These are phyloP conservation scores for Piscicola geometra DNA, from an alignment of 2,888 invertebrate genomes.

Conservation along the genomic window DNA sequence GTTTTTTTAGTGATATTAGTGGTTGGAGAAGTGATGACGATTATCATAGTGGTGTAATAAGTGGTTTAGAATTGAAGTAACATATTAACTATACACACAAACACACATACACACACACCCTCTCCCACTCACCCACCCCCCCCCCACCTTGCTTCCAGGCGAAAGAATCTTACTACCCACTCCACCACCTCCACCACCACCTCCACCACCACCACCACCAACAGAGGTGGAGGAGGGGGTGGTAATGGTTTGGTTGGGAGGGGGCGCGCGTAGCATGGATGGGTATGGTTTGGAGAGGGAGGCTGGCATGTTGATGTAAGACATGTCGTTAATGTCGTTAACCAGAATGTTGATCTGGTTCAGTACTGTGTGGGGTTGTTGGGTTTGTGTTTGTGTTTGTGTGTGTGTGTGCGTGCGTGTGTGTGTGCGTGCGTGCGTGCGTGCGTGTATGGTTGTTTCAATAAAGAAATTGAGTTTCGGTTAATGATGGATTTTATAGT, in stretches of 20 bases:
- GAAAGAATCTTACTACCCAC: too few species aligned
- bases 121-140: background rate
- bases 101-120: background rate
- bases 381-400: too few species aligned
- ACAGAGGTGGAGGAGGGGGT: too few species aligned
- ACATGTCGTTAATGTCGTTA: conserved; percentile 42
- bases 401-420: too few species aligned
- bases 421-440: background rate
- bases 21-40: background rate
- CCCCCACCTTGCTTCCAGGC: background rate
- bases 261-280: background rate
- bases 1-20: too few species aligned
- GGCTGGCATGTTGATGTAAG: conserved; percentile 43
- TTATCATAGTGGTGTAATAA: too few species aligned
- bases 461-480: too few species aligned
- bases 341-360: conserved; percentile 41
- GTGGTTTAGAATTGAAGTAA: too few species aligned
- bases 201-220: too few species aligned
- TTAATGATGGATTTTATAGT: background rate
- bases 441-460: background rate
- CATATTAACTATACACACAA: too few species aligned
- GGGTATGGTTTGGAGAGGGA: conserved; percentile 41
- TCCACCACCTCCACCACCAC: too few species aligned
- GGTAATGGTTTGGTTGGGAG: background rate
- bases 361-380: conserved; percentile 37